Conservation (phyloP, 2,113 vertebrate genomes). For the Cyprinodon tularosa region DNA sequence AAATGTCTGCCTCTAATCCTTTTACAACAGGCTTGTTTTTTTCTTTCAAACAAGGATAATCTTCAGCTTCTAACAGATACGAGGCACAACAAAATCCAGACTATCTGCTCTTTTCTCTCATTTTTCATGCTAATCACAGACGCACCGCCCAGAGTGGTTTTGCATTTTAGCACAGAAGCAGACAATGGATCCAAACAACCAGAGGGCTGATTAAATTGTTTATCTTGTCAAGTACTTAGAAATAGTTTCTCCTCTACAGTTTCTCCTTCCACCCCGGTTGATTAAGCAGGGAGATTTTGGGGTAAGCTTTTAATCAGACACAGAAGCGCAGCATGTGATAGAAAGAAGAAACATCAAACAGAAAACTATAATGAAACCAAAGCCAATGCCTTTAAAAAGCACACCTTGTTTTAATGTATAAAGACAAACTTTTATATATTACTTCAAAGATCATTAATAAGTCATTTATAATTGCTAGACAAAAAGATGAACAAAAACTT, state of each 20-base stretch:
- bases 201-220: conserved; percentile 38
- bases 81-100: background rate
- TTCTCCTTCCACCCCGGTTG: background rate
- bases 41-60: conserved; percentile 1
- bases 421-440: background rate
- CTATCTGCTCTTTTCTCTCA: background rate
- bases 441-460: background rate
- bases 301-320: conserved; percentile 16
- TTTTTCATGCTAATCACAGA: conserved; percentile 16
- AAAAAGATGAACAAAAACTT: background rate
- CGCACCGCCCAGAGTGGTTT: conserved; percentile 15
- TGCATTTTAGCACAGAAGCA: conserved; percentile 12
- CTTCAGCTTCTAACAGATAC: background rate
- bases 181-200: conserved; percentile 33
- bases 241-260: conserved; percentile 25
- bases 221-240: conserved; percentile 11
- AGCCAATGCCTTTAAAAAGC: background rate
- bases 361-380: background rate
- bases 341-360: background rate
- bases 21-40: background rate
- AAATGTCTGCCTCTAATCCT: background rate
- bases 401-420: background rate
- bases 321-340: background rate
- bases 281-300: conserved; percentile 19
- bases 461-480: background rate